These are phyloP conservation scores for Lasioglossum leucozonium DNA, from an alignment of 2,888 invertebrate genomes.

Conservation along the genomic window DNA sequence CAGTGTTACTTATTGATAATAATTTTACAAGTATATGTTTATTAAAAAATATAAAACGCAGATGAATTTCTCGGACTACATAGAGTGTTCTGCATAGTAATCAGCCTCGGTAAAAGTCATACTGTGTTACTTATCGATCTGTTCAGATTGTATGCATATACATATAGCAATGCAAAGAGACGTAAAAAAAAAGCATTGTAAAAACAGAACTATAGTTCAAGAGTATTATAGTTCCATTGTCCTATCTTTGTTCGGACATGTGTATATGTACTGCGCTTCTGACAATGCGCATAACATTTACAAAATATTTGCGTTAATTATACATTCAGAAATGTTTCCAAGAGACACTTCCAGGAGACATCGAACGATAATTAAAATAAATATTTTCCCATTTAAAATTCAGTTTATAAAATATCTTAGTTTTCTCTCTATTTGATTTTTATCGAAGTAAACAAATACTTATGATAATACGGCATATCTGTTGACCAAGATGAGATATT, in stretches of 20 bases:
- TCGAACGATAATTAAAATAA: neutral
- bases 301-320: neutral
- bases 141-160: conserved; percentile 20
- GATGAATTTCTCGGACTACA: neutral
- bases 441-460: neutral
- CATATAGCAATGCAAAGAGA: conserved; percentile 21
- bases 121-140: conserved; percentile 44
- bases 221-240: conserved; percentile 38
- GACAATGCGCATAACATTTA: neutral
- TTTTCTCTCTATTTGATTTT: neutral
- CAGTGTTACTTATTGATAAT: neutral
- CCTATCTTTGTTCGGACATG: conserved; percentile 21
- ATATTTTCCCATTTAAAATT: neutral
- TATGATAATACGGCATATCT: neutral
- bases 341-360: neutral
- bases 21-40: neutral
- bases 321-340: neutral
- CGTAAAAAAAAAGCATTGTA: conserved; percentile 11
- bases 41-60: neutral
- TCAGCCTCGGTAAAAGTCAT: conserved; percentile 32
- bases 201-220: conserved; percentile 13
- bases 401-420: neutral
- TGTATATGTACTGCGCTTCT: neutral
- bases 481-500: neutral
- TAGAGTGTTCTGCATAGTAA: conserved; percentile 20